Conservation (phyloP, 2,797 vertebrate genomes). For the Antennarius maculatus region DNA sequence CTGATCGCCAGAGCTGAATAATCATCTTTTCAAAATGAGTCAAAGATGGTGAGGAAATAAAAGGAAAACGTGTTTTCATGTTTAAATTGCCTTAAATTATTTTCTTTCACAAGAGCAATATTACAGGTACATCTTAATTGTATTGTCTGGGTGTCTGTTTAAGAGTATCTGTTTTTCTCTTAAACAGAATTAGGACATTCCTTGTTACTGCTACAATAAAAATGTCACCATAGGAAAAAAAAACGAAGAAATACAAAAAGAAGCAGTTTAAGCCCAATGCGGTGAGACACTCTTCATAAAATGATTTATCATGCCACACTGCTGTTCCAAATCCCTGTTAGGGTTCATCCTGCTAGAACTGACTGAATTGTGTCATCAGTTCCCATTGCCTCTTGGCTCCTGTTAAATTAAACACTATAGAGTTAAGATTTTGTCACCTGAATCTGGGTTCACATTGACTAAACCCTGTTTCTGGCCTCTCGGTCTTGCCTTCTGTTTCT, state of each 20-base stretch:
- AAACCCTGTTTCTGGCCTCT: conserved; percentile 17
- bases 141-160: conserved; percentile 36
- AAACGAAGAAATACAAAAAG: conserved; percentile 38
- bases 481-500: conserved; percentile 32
- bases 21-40: conserved; percentile 45
- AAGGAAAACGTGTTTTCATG: conserved; percentile 27
- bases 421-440: conserved; percentile 44
- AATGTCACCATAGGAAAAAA: conserved; percentile 49
- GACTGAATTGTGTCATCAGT: conserved; percentile 77
- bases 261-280: conserved; percentile 53
- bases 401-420: conserved; percentile 50
- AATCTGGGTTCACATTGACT: conserved; percentile 43
- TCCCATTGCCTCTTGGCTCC: conserved; percentile 51
- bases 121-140: conserved; percentile 24
- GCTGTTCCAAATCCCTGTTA: conserved; percentile 66
- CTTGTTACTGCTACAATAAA: conserved; percentile 45
- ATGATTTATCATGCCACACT: conserved; percentile 62
- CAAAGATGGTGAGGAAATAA: conserved; percentile 32
- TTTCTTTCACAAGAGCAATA: conserved; percentile 35
- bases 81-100: conserved; percentile 49
- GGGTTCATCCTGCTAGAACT: conserved; percentile 60
- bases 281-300: conserved; percentile 58
- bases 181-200: conserved; percentile 59
- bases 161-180: conserved; percentile 44
- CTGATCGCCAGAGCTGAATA: conserved; percentile 26